Percentiles rank a stretch among this genome's conserved stretches.
These are phyloP conservation scores for Platichthys flesus DNA, from an alignment of 2,113 vertebrate genomes.

Conservation along the genomic window DNA sequence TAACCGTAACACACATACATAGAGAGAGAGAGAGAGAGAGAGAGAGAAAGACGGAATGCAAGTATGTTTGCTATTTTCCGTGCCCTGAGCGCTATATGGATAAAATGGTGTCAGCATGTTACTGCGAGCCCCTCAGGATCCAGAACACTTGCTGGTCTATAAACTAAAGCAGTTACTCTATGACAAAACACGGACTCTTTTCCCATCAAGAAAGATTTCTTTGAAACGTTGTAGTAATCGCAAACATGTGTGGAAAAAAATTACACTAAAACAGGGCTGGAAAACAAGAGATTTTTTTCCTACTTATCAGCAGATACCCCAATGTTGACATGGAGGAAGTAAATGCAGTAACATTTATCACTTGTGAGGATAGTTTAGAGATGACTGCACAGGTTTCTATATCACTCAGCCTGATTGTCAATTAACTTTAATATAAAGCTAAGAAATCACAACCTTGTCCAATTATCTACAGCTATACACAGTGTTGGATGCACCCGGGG, in stretches of 20 bases:
- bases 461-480: neutral
- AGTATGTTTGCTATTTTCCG: constrained; percentile 69
- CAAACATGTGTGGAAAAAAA: constrained; percentile 1
- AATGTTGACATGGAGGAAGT: neutral
- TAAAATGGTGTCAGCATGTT: constrained; percentile 80
- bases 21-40: constrained; percentile 6
- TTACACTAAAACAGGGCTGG: constrained; percentile 20
- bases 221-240: constrained; percentile 42
- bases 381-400: neutral
- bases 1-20: constrained; percentile 32
- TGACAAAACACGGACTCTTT: constrained; percentile 59
- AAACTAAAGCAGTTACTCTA: constrained; percentile 67
- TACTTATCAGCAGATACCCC: neutral
- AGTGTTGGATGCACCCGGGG: too few species aligned
- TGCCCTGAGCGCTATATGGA: constrained; percentile 78
- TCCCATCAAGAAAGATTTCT: constrained; percentile 50
- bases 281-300: constrained; percentile 30
- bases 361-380: neutral
- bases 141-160: constrained; percentile 69
- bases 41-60: constrained; percentile 18
- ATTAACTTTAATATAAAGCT: neutral
- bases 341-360: neutral
- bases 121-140: constrained; percentile 72
- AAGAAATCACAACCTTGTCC: neutral
- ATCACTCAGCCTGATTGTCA: neutral